Percentiles rank a stretch among this genome's conserved stretches.
These are phyloP conservation scores for Lepidochrysops patricia DNA, from an alignment of 2,888 invertebrate genomes.

Conservation along the genomic window DNA sequence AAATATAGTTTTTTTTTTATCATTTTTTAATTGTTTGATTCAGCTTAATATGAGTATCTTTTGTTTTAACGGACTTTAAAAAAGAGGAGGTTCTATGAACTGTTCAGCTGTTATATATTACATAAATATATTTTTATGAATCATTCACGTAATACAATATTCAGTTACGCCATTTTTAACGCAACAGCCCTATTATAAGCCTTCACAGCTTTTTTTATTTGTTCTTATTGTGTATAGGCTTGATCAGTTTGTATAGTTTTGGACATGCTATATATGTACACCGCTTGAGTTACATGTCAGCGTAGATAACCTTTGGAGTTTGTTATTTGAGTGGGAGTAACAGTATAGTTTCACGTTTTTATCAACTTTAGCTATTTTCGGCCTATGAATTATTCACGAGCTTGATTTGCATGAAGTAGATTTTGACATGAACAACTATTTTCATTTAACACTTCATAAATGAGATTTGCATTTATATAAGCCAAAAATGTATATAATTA, in stretches of 20 bases:
- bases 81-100: too few species aligned
- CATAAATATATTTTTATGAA: too few species aligned
- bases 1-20: too few species aligned
- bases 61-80: too few species aligned
- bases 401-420: conserved; percentile 1
- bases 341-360: conserved; percentile 12
- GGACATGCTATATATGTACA: neutral
- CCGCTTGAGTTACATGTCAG: neutral
- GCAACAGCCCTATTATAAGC: neutral
- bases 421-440: neutral
- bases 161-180: too few species aligned
- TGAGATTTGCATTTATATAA: neutral
- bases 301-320: conserved; percentile 5
- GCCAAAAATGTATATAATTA: too few species aligned
- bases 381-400: conserved; percentile 2
- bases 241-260: neutral
- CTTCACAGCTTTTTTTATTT: conserved; percentile 10
- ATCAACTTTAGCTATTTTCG: conserved; percentile 12
- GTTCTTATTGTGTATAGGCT: neutral
- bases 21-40: too few species aligned
- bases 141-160: too few species aligned
- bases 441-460: neutral
- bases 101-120: too few species aligned
- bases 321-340: neutral
- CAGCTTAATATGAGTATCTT: too few species aligned